Evolutionary conservation across 2,888 invertebrate genomes (phyloP).

Genomic region (Hirtodrosophila cameraria): DNA sequence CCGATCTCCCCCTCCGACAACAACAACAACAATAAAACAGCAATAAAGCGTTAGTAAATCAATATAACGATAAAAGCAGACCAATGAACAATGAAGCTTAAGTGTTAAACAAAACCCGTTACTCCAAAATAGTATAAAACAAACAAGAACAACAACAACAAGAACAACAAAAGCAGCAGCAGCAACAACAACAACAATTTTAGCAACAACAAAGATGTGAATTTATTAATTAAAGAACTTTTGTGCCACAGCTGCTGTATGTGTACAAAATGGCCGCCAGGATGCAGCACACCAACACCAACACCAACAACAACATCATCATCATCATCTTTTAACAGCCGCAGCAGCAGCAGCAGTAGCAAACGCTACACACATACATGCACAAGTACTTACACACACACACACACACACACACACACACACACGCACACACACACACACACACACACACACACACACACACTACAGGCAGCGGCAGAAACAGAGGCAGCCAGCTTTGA

Average conservation of each 20-base stretch:
- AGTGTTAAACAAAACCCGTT: constrained; percentile 50
- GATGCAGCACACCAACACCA: constrained; percentile 59
- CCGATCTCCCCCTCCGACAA: constrained; percentile 7
- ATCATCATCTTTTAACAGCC: constrained; percentile 45
- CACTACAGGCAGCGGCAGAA: constrained; percentile 9
- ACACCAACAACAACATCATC: constrained; percentile 21
- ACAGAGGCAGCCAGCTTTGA: constrained; percentile 45
- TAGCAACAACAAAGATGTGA: constrained; percentile 53
- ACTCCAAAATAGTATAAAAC: constrained; percentile 7
- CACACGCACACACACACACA: constrained; percentile 21
- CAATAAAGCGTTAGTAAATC: constrained; percentile 46
- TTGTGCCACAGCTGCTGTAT: constrained; percentile 51
- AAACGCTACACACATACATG: constrained; percentile 31
- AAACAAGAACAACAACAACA: constrained; percentile 16
- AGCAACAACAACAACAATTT: constrained; percentile 15
- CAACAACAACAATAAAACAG: constrained; percentile 5
- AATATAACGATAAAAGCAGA: constrained; percentile 45
- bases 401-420: constrained; percentile 24
- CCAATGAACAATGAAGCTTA: constrained; percentile 51
- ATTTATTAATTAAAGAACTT: constrained; percentile 32
- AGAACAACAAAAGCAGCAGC: constrained; percentile 12
- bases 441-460: constrained; percentile 25
- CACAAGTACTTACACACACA: constrained; percentile 26
- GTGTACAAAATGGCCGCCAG: constrained; percentile 72
- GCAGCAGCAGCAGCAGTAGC: constrained; percentile 42